Conservation (phyloP, 2,113 vertebrate genomes). For the Physeter macrocephalus region DNA sequence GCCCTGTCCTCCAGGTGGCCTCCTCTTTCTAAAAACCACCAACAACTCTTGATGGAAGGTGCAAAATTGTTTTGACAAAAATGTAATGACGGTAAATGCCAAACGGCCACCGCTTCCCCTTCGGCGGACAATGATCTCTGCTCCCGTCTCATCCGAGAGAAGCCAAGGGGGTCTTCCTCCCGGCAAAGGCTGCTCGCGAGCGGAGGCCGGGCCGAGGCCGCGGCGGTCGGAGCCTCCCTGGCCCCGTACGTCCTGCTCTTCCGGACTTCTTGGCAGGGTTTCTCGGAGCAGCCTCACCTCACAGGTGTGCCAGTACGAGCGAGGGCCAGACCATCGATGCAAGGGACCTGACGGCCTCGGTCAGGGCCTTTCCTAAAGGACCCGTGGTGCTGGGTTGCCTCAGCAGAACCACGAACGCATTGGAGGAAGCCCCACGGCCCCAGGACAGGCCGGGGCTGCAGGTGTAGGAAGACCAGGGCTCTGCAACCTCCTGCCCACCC, state of each 20-base stretch:
- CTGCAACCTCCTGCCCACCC: neutral
- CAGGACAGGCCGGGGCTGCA: no score
- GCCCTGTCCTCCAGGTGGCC: no score
- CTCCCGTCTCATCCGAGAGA: fast-evolving
- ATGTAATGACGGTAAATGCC: neutral
- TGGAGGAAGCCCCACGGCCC: neutral
- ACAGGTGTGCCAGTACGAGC: fast-evolving
- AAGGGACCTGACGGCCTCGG: no score
- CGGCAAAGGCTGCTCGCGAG: fast-evolving
- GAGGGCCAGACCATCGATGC: fast-evolving
- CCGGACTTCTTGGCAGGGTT: fast-evolving
- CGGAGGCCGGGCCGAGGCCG: fast-evolving
- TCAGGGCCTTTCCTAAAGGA: neutral
- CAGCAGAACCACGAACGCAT: neutral
- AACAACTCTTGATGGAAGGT: neutral
- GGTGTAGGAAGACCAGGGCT: neutral
- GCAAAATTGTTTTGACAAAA: neutral
- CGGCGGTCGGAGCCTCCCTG: fast-evolving
- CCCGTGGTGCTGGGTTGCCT: fast-evolving
- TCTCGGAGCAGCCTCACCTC: neutral
- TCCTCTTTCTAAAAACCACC: neutral
- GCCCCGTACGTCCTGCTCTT: neutral
- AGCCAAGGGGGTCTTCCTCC: neutral
- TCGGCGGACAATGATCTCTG: fast-evolving
- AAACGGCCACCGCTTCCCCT: no score